Evolutionary conservation across 2,888 invertebrate genomes (phyloP).

Genomic region (Trichogramma evanescens): DNA sequence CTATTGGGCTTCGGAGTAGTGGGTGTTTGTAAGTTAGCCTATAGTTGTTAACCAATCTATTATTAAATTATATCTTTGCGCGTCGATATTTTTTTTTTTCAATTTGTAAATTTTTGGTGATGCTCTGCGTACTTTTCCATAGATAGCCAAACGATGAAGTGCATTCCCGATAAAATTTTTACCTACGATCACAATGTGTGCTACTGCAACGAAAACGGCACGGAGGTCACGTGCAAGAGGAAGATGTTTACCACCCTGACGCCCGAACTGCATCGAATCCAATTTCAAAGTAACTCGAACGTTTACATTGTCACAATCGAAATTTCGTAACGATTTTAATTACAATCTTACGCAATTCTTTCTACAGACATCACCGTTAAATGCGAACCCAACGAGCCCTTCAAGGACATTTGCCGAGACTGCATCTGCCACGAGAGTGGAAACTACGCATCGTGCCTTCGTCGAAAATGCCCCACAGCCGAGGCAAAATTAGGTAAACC

Average conservation of each 20-base stretch:
- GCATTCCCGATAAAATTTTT: conserved; percentile 6
- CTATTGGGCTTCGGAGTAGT: too few relatives aligned
- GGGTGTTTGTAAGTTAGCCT: too few relatives aligned
- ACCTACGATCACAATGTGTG: conserved; percentile 14
- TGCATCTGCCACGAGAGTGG: conserved; percentile 2
- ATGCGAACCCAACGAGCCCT: neutral
- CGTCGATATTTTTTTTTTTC: too few relatives aligned
- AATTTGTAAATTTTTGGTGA: too few relatives aligned
- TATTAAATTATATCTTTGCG: too few relatives aligned
- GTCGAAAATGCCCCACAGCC: neutral
- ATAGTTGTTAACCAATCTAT: too few relatives aligned
- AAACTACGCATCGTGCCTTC: neutral
- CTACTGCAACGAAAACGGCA: conserved; percentile 2
- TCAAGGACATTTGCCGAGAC: neutral
- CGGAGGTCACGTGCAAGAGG: conserved; percentile 5
- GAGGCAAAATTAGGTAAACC: neutral
- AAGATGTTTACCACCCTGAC: conserved; percentile 1
- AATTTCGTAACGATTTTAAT: too few relatives aligned
- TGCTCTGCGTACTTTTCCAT: too few relatives aligned
- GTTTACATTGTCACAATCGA: too few relatives aligned
- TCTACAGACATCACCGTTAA: conserved; percentile 2
- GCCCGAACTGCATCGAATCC: neutral
- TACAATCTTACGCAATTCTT: too few relatives aligned
- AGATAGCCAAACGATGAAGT: conserved; percentile 3
- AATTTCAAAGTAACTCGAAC: conserved; percentile 13